These are phyloP conservation scores for Corythaeola cristata DNA, from an alignment of 2,113 vertebrate genomes.

Conservation along the genomic window DNA sequence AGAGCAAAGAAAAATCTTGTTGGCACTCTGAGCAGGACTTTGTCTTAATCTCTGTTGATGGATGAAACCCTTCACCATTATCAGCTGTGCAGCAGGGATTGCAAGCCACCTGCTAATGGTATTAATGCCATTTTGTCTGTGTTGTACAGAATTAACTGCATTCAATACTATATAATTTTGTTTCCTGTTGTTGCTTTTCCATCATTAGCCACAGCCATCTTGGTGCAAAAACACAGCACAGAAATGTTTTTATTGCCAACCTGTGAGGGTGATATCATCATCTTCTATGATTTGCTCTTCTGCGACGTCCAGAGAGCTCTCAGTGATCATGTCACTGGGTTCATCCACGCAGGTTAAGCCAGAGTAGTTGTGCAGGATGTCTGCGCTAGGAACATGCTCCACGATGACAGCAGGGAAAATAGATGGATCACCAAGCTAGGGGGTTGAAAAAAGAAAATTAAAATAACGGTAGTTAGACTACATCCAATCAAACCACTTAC, in stretches of 20 bases:
- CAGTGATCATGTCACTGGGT: conserved; percentile 80
- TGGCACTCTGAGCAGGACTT: background rate
- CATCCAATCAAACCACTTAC: background rate
- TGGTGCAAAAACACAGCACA: background rate
- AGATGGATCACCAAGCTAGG: conserved; percentile 82
- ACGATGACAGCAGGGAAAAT: conserved; percentile 93
- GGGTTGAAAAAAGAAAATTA: background rate
- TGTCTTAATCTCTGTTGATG: background rate
- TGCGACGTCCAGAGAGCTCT: conserved; percentile 80
- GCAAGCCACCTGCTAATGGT: background rate
- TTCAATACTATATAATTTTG: background rate
- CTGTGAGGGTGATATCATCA: conserved; percentile 82
- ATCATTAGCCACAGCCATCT: background rate
- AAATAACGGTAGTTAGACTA: background rate
- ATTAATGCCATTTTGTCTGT: background rate
- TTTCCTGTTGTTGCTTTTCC: background rate
- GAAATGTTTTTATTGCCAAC: conserved; percentile 43
- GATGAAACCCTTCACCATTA: background rate
- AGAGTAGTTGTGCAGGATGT: conserved; percentile 86
- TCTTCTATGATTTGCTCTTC: conserved; percentile 85
- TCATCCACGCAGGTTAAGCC: conserved; percentile 86
- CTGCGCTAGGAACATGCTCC: conserved; percentile 89
- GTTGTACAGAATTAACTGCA: background rate
- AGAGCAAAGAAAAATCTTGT: background rate
- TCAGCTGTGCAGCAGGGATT: background rate